Base-by-base conservation (phyloP, 1,140 invertebrate species). In the Hydropsyche tenuis region DNA sequence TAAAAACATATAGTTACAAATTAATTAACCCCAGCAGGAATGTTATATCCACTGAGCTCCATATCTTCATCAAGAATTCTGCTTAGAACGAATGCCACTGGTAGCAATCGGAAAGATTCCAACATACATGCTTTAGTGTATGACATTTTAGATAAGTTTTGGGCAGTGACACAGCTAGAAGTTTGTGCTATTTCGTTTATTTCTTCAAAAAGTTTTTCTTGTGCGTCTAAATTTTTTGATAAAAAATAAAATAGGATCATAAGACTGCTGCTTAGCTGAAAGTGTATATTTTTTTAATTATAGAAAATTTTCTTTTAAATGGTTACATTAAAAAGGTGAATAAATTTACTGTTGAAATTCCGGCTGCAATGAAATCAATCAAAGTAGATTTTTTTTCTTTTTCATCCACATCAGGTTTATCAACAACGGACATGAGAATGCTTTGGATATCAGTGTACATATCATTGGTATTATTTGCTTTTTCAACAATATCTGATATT, bases 41-140 rank as follows among this genome's bases (percentile, higher is more conserved):
- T 80, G 30, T 87, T 83, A 80, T 95, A 93, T 14, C 91, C 94
- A 42, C 88, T 89, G 1, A 97, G 83, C 45, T 89, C 88, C 79
- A 94, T 86, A 22, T 95, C 90, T 72, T 90, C 84, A 68, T 95
- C 92, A 11, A 94, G 81, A 27, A 97, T 89, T 76, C 96, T 86
- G 0, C 92, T 92, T 42, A 97, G 85, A 76, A 92, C 93, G 2
- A 94, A 90, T 1, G 94, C 92, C 14, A 94, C 95, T 0, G 96
- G 95, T 48, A 92, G 85, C 30, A 97, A 80, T 76, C 93, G 86
- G 80, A 96, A 96, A 0, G 92, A 88, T 86, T 99, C 96, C 65
- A 89, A 91, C 2, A 96, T 89, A 78, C 94, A 96, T 1, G 95
- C 95, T 77, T 91, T 91, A 0, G 96, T 86, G 79, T 95, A 96